A percentile compares a stretch with the other conserved stretches of the same genome.
phyloP scores from a whole-genome alignment of 2,797 vertebrate genomes.

The Hemibagrus guttatus region DNA sequence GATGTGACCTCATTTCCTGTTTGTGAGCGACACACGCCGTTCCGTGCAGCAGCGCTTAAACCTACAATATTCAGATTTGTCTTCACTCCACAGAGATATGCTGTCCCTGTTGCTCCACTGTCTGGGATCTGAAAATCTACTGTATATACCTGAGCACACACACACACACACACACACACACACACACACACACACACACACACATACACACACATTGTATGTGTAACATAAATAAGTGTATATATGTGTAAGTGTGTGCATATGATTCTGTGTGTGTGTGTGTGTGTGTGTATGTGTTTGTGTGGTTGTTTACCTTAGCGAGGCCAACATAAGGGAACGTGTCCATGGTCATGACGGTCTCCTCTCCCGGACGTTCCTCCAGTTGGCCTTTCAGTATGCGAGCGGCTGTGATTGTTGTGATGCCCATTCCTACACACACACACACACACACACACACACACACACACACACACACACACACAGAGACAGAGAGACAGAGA shows the following conservation, averaged over 20 bases:
- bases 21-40: constrained; percentile 73
- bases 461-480: not conserved
- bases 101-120: constrained; percentile 77
- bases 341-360: constrained; percentile 80
- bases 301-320: constrained; percentile 66
- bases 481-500: not conserved
- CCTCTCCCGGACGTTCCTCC: constrained; percentile 73
- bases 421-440: constrained; percentile 73
- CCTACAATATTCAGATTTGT: constrained; percentile 76
- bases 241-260: no score
- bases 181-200: constrained; percentile 32
- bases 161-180: constrained; percentile 39
- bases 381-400: constrained; percentile 80
- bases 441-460: constrained; percentile 14
- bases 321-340: constrained; percentile 75
- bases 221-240: no score
- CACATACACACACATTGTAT: constrained; percentile 12
- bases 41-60: constrained; percentile 70
- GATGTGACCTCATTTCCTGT: constrained; percentile 80
- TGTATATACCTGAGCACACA: constrained; percentile 72
- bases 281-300: constrained; percentile 23
- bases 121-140: constrained; percentile 81
- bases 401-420: constrained; percentile 76
- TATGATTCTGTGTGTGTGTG: not conserved
- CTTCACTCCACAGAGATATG: constrained; percentile 80